Conservation (phyloP, 2,113 vertebrate genomes). For the Heterotis niloticus region DNA sequence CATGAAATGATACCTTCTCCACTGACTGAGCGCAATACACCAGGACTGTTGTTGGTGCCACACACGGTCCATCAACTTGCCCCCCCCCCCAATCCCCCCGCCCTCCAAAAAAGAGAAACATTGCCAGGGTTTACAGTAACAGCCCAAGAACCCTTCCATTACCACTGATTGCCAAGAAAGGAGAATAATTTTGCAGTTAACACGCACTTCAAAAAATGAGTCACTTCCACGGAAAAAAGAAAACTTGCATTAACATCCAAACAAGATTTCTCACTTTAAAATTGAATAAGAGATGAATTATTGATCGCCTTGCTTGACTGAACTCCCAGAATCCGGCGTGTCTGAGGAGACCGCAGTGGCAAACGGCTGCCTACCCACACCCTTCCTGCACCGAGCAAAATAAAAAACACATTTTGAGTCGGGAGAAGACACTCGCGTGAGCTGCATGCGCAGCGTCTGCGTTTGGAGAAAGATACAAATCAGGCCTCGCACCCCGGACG, state of each 20-base stretch:
- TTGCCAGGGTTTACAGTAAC: not conserved
- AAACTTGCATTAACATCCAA: constrained; percentile 29
- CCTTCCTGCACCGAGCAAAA: not conserved
- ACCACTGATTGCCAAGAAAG: not conserved
- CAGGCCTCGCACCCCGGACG: not conserved
- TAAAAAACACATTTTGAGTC: not conserved
- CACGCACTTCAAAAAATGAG: constrained; percentile 20
- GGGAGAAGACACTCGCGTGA: not conserved
- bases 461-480: not conserved
- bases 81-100: not conserved
- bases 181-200: not conserved
- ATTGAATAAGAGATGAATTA: constrained; percentile 29
- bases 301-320: constrained; percentile 17
- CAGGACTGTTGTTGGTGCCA: constrained; percentile 2
- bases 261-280: constrained; percentile 29
- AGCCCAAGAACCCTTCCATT: constrained; percentile 1
- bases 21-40: constrained; percentile 3
- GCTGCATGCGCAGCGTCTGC: not conserved
- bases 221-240: constrained; percentile 8
- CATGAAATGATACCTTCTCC: constrained; percentile 15
- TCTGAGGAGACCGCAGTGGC: constrained; percentile 6
- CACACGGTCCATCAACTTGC: not conserved
- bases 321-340: constrained; percentile 15
- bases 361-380: not conserved
- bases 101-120: not conserved